Percentiles rank a stretch among this genome's conserved stretches.
These are phyloP conservation scores for Sinohyriopsis cumingii DNA, from an alignment of 2,888 invertebrate species.

Conservation along the genomic window DNA sequence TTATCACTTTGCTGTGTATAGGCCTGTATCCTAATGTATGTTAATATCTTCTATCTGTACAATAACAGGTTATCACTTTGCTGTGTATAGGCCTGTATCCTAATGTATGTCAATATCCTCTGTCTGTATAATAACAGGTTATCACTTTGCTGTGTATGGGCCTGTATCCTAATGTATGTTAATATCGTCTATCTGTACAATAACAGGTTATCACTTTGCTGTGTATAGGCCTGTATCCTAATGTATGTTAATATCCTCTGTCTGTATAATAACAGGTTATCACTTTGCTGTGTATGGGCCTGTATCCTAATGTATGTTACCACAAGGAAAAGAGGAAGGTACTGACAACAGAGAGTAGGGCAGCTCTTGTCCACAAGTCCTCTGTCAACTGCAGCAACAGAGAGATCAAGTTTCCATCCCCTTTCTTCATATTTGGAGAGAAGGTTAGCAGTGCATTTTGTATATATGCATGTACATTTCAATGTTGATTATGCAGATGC, in stretches of 20 bases:
- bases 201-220: too few relatives aligned
- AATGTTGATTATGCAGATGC: neutral
- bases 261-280: constrained; percentile 74
- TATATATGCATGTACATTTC: neutral
- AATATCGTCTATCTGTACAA: too few relatives aligned
- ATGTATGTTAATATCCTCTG: neutral
- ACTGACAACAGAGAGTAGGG: constrained; percentile 93
- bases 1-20: too few relatives aligned
- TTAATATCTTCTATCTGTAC: too few relatives aligned
- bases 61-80: too few relatives aligned
- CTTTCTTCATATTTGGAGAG: constrained; percentile 98
- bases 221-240: neutral
- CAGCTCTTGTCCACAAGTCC: constrained; percentile 95
- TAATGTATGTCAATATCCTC: too few relatives aligned
- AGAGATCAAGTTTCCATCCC: constrained; percentile 89
- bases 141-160: constrained; percentile 91
- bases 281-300: constrained; percentile 89
- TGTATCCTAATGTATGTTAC: constrained; percentile 97
- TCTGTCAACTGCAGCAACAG: constrained; percentile 85
- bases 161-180: constrained; percentile 96
- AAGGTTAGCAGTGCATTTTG: constrained; percentile 77
- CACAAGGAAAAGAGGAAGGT: constrained; percentile 97
- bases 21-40: too few relatives aligned
- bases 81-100: too few relatives aligned
- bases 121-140: constrained; percentile 70